These are phyloP conservation scores for Tenrec ecaudatus DNA, from an alignment of 2,113 vertebrate genomes.

Conservation along the genomic window DNA sequence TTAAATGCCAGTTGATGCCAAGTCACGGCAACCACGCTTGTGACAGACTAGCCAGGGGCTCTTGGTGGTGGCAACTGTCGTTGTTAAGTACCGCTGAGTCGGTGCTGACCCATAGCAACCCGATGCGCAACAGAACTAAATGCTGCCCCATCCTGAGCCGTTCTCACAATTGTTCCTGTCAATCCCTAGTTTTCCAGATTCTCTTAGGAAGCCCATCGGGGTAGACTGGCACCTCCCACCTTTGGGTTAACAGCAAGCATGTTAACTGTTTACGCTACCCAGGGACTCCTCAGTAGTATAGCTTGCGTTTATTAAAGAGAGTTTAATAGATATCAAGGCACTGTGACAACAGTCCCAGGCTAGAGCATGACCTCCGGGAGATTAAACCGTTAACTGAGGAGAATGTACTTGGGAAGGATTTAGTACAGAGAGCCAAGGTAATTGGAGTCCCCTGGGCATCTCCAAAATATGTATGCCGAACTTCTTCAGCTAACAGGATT, in stretches of 20 bases:
- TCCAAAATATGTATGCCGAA: background rate
- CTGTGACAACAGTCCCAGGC: background rate
- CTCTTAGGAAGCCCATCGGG: background rate
- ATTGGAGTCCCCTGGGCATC: constrained; percentile 33
- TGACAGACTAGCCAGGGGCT: background rate
- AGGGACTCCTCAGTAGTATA: background rate
- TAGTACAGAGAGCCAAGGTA: background rate
- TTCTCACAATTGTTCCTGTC: too few relatives aligned
- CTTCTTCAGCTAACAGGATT: background rate
- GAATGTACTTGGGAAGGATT: background rate
- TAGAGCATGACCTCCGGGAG: background rate
- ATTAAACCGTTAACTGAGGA: constrained; percentile 10
- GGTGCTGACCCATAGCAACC: too few relatives aligned
- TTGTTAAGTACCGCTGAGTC: too few relatives aligned
- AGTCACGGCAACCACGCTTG: background rate
- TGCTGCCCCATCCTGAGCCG: too few relatives aligned
- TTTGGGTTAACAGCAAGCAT: background rate
- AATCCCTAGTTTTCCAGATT: background rate
- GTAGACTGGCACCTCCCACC: background rate
- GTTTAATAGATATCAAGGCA: too few relatives aligned
- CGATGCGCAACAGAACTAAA: too few relatives aligned
- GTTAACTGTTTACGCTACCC: background rate
- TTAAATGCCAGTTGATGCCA: background rate
- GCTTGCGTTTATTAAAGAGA: background rate
- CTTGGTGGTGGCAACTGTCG: background rate